A percentile compares a stretch with the other conserved stretches of the same genome.
Evolutionary conservation across 2,888 invertebrate genomes (phyloP).

Genomic region (Morpho achilles): DNA sequence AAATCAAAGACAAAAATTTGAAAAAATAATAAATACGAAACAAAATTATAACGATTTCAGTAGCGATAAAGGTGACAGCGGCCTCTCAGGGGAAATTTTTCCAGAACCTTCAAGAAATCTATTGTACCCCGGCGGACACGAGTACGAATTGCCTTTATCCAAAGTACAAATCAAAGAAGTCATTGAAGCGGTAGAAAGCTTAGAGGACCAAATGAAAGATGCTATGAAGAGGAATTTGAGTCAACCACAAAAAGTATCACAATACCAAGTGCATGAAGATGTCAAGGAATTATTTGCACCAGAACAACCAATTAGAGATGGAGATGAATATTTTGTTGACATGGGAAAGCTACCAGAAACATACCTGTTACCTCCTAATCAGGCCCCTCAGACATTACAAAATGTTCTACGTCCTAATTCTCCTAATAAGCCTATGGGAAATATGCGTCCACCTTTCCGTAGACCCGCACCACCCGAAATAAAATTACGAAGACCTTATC

Average conservation of each 20-base stretch:
- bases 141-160: constrained; percentile 68
- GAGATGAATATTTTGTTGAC: constrained; percentile 61
- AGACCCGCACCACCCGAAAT: constrained; percentile 70
- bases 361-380: constrained; percentile 57
- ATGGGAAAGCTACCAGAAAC: constrained; percentile 48
- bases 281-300: constrained; percentile 50
- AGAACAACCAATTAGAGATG: constrained; percentile 57
- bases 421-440: constrained; percentile 45
- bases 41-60: constrained; percentile 74
- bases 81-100: constrained; percentile 53
- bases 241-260: constrained; percentile 34
- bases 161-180: constrained; percentile 65
- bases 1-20: constrained; percentile 60
- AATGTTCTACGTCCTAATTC: constrained; percentile 60
- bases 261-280: constrained; percentile 63
- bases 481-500: constrained; percentile 58
- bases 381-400: constrained; percentile 67
- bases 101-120: constrained; percentile 39
- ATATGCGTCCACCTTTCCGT: constrained; percentile 57
- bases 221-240: constrained; percentile 46
- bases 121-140: constrained; percentile 44
- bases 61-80: constrained; percentile 51
- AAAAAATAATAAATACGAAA: constrained; percentile 72
- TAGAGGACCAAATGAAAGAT: constrained; percentile 59
- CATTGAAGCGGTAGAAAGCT: constrained; percentile 62